Conservation (phyloP, 1,140 invertebrate species). For the Pinna nobilis region DNA sequence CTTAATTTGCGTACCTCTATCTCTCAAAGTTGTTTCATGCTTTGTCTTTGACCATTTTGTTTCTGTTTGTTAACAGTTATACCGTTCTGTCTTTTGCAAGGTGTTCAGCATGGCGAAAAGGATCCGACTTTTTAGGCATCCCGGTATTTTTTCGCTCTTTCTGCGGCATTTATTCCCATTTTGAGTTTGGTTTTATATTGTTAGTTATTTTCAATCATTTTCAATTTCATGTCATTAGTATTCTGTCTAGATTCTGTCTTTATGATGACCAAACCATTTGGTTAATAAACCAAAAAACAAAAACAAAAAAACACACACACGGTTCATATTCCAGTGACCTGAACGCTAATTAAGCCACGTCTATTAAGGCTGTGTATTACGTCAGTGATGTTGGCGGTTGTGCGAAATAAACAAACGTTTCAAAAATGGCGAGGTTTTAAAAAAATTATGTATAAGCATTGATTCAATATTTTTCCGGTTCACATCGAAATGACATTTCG, state of each 20-base stretch:
- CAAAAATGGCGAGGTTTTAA: no score
- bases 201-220: background rate
- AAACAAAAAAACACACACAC: no score
- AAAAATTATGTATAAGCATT: no score
- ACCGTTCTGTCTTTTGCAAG: conserved; percentile 5
- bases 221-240: background rate
- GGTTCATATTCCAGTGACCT: no score
- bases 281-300: no score
- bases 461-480: no score
- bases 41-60: background rate
- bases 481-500: no score
- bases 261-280: background rate
- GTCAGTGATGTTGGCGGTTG: no score
- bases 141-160: conserved; percentile 13
- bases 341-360: no score
- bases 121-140: conserved; percentile 9
- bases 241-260: background rate
- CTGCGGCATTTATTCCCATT: conserved; percentile 7
- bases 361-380: no score
- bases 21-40: background rate
- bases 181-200: background rate
- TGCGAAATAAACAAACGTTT: no score
- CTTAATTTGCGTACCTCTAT: background rate
- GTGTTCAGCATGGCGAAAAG: background rate
- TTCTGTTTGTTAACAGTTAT: conserved; percentile 9